These are phyloP conservation scores for Monarcha castaneiventris DNA, from an alignment of 2,113 vertebrate species.

Conservation along the genomic window DNA sequence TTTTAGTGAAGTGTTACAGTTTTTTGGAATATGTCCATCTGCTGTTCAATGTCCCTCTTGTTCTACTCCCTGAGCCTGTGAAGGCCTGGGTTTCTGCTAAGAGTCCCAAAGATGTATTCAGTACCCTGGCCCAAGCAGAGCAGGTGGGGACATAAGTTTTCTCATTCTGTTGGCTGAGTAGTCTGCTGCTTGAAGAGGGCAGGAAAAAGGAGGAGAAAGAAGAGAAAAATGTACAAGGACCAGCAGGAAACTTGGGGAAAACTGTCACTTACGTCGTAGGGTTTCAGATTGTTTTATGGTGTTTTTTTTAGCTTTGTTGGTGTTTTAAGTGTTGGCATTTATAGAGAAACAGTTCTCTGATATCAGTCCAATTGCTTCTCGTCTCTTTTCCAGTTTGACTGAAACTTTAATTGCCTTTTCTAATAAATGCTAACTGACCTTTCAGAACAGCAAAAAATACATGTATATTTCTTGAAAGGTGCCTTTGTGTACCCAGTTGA, in stretches of 20 bases:
- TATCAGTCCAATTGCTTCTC: not conserved
- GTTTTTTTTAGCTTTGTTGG: not conserved
- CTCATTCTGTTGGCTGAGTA: not conserved
- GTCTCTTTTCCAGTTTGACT: slow-evolving; percentile 18
- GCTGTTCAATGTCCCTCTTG: not conserved
- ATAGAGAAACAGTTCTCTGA: not conserved
- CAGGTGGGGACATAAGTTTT: not conserved
- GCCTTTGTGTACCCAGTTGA: not conserved
- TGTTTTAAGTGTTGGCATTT: not conserved
- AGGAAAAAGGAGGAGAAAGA: not conserved
- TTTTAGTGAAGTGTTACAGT: not conserved
- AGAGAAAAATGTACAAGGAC: not conserved
- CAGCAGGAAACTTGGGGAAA: not conserved
- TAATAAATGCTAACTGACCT: slow-evolving; percentile 30
- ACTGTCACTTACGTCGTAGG: not conserved
- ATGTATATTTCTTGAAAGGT: slow-evolving; percentile 34
- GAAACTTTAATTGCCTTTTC: slow-evolving; percentile 42
- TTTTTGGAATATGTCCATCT: not conserved
- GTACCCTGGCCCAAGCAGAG: not conserved
- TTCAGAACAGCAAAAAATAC: slow-evolving; percentile 24
- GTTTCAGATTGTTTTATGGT: not conserved
- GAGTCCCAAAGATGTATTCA: not conserved
- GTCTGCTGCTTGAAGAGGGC: not conserved
- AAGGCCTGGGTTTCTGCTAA: not conserved
- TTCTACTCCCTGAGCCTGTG: not conserved